Evolutionary conservation across 2,888 invertebrate species (phyloP).

Genomic region (Xestia xanthographa): DNA sequence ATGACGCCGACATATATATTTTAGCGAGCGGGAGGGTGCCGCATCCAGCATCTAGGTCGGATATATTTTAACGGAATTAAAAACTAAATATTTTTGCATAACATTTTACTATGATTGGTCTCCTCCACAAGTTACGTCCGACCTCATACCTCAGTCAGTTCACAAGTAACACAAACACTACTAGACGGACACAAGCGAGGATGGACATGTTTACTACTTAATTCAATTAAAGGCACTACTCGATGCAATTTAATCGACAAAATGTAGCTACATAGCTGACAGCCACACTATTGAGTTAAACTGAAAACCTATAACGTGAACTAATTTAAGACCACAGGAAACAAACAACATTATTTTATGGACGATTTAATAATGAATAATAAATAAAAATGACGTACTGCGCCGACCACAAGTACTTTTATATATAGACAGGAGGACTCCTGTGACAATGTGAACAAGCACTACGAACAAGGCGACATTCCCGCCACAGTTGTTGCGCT

Average conservation of each 20-base stretch:
- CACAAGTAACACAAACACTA: neutral
- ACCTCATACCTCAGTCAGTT: neutral
- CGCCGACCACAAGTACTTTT: neutral
- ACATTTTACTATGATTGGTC: neutral
- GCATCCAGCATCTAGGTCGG: neutral
- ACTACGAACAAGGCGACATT: too few relatives aligned
- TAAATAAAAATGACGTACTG: neutral
- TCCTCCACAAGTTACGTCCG: neutral
- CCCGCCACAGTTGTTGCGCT: too few relatives aligned
- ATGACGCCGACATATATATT: too few relatives aligned
- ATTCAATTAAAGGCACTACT: neutral
- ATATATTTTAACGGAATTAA: neutral
- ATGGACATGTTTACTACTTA: neutral
- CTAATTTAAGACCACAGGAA: neutral
- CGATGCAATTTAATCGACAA: neutral
- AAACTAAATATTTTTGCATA: neutral
- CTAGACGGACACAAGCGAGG: conserved; percentile 3
- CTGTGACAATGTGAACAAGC: neutral
- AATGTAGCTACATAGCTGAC: neutral
- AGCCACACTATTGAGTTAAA: neutral
- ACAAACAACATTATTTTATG: neutral
- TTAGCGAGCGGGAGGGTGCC: too few relatives aligned
- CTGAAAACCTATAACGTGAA: neutral
- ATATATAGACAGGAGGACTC: neutral
- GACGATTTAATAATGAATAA: neutral